Evolutionary conservation across 1,140 invertebrate species (phyloP).

Genomic region (Zophobas atratus): DNA sequence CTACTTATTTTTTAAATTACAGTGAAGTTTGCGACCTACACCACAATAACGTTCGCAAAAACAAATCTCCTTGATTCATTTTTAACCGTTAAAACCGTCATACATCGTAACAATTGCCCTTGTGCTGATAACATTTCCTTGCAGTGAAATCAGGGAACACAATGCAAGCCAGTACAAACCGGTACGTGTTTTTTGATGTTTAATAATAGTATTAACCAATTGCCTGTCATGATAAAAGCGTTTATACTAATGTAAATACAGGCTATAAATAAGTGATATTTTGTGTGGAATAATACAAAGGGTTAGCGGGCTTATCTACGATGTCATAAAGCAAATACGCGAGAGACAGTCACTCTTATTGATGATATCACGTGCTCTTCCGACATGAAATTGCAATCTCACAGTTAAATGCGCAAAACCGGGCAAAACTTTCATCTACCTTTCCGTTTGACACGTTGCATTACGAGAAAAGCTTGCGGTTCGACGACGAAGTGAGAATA

Average conservation of each 20-base stretch:
- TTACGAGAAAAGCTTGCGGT: not conserved
- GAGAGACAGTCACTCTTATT: not conserved
- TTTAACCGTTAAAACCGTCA: too few species aligned
- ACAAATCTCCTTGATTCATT: too few species aligned
- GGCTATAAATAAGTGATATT: conserved; percentile 24
- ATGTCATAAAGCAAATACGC: not conserved
- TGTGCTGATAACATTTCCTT: conserved; percentile 26
- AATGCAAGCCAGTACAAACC: conserved; percentile 31
- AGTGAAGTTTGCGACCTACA: too few species aligned
- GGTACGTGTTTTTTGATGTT: conserved; percentile 39
- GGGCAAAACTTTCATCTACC: too few species aligned
- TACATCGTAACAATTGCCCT: not conserved
- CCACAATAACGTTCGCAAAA: too few species aligned
- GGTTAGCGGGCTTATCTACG: conserved; percentile 10
- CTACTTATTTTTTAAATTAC: too few species aligned
- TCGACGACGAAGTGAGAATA: not conserved
- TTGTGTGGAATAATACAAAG: conserved; percentile 34
- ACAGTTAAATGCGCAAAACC: too few species aligned
- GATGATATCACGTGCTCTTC: not conserved
- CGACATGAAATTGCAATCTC: not conserved
- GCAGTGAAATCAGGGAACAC: conserved; percentile 3
- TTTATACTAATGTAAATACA: conserved; percentile 13
- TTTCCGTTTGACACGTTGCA: too few species aligned
- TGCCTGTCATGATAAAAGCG: conserved; percentile 29
- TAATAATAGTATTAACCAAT: conserved; percentile 46